phyloP scores from a whole-genome alignment of 2,888 invertebrate genomes.

The Calameuta idolon region DNA sequence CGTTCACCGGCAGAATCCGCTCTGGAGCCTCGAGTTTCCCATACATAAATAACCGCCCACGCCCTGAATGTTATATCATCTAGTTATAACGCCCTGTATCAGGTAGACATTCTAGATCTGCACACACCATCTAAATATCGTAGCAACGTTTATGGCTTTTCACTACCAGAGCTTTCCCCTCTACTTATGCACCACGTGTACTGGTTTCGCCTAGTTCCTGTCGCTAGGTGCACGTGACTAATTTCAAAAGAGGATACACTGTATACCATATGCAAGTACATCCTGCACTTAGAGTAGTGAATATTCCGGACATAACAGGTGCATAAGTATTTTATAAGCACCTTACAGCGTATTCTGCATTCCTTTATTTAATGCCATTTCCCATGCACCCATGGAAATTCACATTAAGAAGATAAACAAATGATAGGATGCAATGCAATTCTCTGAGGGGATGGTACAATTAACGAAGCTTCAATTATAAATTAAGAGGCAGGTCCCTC shows the following conservation, averaged over 20 bases:
- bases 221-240: background rate
- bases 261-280: background rate
- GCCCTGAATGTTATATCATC: conserved; percentile 27
- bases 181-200: background rate
- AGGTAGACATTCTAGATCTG: background rate
- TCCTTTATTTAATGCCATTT: background rate
- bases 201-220: background rate
- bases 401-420: background rate
- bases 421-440: background rate
- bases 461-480: background rate
- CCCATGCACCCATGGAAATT: background rate
- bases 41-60: conserved; percentile 40
- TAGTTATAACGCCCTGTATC: conserved; percentile 36
- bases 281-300: background rate
- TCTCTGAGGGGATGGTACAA: background rate
- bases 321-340: background rate
- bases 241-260: background rate
- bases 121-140: background rate
- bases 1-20: conserved; percentile 19
- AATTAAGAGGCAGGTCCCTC: conserved; percentile 10
- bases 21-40: conserved; percentile 28
- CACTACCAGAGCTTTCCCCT: background rate
- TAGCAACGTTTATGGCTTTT: background rate
- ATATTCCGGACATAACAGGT: background rate
- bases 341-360: background rate